Base-by-base conservation (phyloP, 1,140 invertebrate species). In the Heliconius himera region DNA sequence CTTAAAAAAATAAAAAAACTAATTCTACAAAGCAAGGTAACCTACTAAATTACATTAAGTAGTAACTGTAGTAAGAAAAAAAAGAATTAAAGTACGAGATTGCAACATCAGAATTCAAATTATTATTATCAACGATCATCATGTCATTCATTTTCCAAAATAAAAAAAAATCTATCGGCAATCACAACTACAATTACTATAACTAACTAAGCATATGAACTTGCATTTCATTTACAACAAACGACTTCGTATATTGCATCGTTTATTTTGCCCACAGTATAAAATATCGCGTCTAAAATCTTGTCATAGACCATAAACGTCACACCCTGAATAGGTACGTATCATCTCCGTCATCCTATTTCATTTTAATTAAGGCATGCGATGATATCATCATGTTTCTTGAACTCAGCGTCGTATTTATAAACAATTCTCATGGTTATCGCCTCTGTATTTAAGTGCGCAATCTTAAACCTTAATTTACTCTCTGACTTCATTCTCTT, bases 351-450 rank as follows among this genome's bases (percentile, higher is more conserved):
- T 41, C 70, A 72, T 72, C 70, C 70, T 72, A 72, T 72, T 72
- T 72, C 70, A 72, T 77, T 71, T 77, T 70, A 77, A 77, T 77
- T 41, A 46, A 70, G 41, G 75, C 38, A 72, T 41, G 56, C 51
- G 66, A 70, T 77, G 75, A 77, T 70, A 77, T 77, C 75, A 77
- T 46, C 75, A 71, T 70, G 60, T 71, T 41, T 77, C 70, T 77
- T 77, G 54, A 56, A 26, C 41, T 77, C 75, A 70, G 60, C 29
- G 70, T 72, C 70, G 70, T 41, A 72, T 72, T 72, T 72, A 72
- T 41, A 72, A 72, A 41, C 70, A 72, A 72, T 72, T 72, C 70
- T 38, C 70, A 72, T 72, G 70, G 33, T 72, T 72, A 72, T 72
- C 70, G 70, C 20, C 70, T 51, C 66, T 38, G 22, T 22, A 9